Base-by-base conservation (phyloP, 2,888 invertebrate species). In the Entomobrya proxima region DNA sequence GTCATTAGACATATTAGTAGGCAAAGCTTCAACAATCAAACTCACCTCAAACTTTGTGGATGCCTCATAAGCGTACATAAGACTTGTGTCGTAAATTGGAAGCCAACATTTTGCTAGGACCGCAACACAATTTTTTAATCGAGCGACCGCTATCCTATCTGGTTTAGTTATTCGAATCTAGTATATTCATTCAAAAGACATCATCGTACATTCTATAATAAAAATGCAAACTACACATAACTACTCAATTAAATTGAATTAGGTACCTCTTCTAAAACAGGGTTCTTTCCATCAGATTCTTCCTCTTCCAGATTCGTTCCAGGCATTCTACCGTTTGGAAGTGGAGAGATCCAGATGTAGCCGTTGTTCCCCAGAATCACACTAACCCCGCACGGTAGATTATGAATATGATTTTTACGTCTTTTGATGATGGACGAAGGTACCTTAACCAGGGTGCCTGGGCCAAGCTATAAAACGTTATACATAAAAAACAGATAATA, bases 361-460 rank as follows among this genome's bases (percentile, higher is more conserved):
- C 99, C 99, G 92, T 99, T 98, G 91, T 98, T 98, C 7, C 99
- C 99, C 30, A 99, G 94, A 86, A 99, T 98, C 27, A 99, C 93
- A 86, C 96, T 96, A 0, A 96, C 96, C 0, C 98, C 98, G 91
- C 96, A 96, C 0, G 96, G 95, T 79, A 99, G 93, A 92, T 96
- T 96, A 91, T 99, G 98, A 91, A 98, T 98, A 92, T 99, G 98
- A 69, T 97, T 97, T 92, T 99, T 99, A 83, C 98, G 95, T 21
- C 98, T 94, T 91, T 97, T 97, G 24, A 99, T 95, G 37, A 99
- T 92, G 1, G 97, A 96, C 0, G 98, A 97, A 67, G 97, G 96
- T 0, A 99, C 98, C 92, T 96, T 96, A 0, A 98, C 93, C 85
- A 98, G 92, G 21, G 96, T 94, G 0, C 98, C 98, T 93, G 98